phyloP scores from a whole-genome alignment of 2,113 vertebrate genomes.

The Myiozetetes cayanensis region DNA sequence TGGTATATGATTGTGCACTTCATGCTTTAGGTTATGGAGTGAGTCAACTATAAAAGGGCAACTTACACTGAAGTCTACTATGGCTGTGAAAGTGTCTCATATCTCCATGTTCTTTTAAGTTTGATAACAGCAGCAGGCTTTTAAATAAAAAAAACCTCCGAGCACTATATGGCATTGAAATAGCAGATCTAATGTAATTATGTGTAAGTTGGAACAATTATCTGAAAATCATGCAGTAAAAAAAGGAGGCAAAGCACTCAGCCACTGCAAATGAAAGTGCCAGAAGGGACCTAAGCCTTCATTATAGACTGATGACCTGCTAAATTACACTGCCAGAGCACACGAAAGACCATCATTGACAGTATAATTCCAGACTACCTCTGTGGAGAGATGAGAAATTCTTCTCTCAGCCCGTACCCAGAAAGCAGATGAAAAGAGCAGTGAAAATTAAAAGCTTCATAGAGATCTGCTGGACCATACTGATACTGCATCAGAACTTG shows the following conservation, averaged over 20 bases:
- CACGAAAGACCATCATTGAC: background rate
- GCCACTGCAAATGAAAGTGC: background rate
- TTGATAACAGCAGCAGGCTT: background rate
- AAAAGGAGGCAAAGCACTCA: constrained; percentile 1
- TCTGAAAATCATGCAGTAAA: background rate
- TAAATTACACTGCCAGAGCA: constrained; percentile 10
- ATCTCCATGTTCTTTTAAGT: background rate
- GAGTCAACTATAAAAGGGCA: background rate
- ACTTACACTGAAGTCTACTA: background rate
- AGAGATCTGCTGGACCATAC: background rate
- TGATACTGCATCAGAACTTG: background rate
- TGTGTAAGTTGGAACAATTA: constrained; percentile 17
- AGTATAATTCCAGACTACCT: background rate
- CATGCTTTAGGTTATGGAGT: background rate
- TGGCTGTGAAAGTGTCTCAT: background rate
- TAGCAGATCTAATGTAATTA: constrained; percentile 2
- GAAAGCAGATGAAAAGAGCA: background rate
- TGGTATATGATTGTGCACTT: background rate
- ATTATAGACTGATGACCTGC: background rate
- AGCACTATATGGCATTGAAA: background rate
- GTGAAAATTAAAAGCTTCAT: background rate
- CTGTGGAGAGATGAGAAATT: background rate
- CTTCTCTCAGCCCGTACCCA: background rate
- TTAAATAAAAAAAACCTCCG: background rate
- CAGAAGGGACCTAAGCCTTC: constrained; percentile 20